Evolutionary conservation across 1,140 invertebrate genomes (phyloP).

Genomic region (Helicoverpa zea): DNA sequence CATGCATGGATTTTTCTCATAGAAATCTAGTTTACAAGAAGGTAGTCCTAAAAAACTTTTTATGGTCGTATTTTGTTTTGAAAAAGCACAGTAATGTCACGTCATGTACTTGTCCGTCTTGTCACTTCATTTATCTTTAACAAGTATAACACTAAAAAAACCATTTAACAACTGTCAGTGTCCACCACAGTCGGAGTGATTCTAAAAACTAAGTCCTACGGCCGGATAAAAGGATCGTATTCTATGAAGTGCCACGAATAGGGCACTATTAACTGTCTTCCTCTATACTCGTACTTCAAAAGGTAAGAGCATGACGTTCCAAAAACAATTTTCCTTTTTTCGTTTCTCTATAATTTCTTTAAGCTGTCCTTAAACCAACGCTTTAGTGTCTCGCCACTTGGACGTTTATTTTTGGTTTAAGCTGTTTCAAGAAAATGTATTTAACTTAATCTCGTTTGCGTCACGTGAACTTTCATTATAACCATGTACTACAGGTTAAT

Average conservation of each 20-base stretch:
- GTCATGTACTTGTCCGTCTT: too few species aligned
- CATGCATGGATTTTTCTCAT: too few species aligned
- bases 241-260: constrained; percentile 24
- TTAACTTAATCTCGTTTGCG: background rate
- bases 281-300: constrained; percentile 27
- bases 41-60: too few species aligned
- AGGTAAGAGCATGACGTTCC: constrained; percentile 38
- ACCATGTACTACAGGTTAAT: too few species aligned
- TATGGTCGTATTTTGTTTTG: too few species aligned
- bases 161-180: constrained; percentile 3
- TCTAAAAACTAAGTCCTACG: constrained; percentile 21
- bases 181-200: background rate
- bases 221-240: constrained; percentile 17
- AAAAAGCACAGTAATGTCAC: too few species aligned
- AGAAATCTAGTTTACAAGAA: too few species aligned
- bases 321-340: constrained; percentile 37
- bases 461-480: too few species aligned
- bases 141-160: background rate
- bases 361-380: constrained; percentile 10
- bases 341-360: constrained; percentile 26
- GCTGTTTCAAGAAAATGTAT: constrained; percentile 7
- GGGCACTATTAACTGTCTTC: constrained; percentile 22
- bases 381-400: background rate
- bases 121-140: too few species aligned
- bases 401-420: constrained; percentile 8